phyloP scores from a whole-genome alignment of 2,888 invertebrate genomes.

The Heteromyza rotundicornis region DNA sequence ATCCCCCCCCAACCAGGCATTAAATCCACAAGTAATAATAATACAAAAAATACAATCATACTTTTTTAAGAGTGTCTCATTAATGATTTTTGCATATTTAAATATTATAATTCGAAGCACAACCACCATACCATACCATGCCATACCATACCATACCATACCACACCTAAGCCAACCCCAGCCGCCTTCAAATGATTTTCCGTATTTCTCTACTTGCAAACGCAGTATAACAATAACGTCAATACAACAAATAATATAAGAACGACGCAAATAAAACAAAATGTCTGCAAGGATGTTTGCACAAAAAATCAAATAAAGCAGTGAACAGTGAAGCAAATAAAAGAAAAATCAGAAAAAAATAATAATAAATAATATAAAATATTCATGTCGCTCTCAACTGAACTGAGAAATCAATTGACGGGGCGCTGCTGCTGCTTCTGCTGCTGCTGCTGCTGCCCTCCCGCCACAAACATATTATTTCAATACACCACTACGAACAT shows the following conservation, averaged over 20 bases:
- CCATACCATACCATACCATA: no score
- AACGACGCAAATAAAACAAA: not conserved
- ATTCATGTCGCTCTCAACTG: not conserved
- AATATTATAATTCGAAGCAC: not conserved
- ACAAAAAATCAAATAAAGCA: not conserved
- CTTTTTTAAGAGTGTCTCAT: not conserved
- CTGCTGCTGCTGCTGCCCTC: not conserved
- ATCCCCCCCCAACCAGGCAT: no score
- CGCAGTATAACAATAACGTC: not conserved
- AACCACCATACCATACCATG: no score
- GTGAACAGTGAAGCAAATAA: not conserved
- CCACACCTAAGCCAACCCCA: no score
- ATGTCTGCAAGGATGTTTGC: not conserved
- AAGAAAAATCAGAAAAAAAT: not conserved
- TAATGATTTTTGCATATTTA: constrained; percentile 6
- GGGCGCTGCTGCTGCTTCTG: no score
- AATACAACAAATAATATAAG: not conserved
- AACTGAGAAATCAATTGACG: constrained; percentile 1
- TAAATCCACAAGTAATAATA: no score
- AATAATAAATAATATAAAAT: constrained; percentile 6
- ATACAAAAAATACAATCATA: no score
- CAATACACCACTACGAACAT: not conserved
- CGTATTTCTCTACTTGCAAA: not conserved
- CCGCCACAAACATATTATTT: not conserved
- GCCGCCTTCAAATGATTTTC: not conserved